A percentile compares a stretch with the other conserved stretches of the same genome.
Conservation (phyloP, 2,888 invertebrate genomes). For the Petrolisthes manimaculis region DNA sequence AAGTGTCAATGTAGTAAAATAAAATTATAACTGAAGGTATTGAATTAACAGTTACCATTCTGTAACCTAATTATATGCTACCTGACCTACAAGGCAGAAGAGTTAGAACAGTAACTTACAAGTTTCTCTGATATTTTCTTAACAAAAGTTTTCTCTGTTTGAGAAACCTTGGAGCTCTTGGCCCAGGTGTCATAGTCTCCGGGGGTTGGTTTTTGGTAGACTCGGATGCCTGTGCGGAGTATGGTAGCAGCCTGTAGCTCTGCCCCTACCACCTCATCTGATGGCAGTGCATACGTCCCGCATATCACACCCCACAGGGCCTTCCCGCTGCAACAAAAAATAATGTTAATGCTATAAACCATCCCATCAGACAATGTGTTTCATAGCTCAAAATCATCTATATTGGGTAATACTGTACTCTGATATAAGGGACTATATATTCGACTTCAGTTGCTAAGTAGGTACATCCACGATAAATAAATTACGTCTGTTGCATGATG, state of each 20-base stretch:
- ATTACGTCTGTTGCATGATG: not conserved
- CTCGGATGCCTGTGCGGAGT: slow-evolving; percentile 48
- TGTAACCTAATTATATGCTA: no score
- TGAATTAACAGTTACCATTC: no score
- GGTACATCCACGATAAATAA: not conserved
- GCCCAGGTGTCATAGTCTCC: slow-evolving; percentile 54
- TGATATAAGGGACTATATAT: no score
- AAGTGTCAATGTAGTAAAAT: no score
- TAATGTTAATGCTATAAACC: not conserved
- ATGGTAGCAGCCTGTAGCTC: slow-evolving; percentile 57
- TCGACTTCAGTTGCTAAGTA: not conserved
- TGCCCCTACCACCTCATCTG: slow-evolving; percentile 64
- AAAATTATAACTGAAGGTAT: no score
- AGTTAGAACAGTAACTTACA: slow-evolving; percentile 33
- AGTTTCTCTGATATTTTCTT: slow-evolving; percentile 52
- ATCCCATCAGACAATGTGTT: no score
- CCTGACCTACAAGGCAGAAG: no score
- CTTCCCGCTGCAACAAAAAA: slow-evolving; percentile 61
- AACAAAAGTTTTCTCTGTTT: slow-evolving; percentile 60
- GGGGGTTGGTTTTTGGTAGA: slow-evolving; percentile 38
- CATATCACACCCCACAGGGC: slow-evolving; percentile 64
- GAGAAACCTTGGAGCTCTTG: slow-evolving; percentile 28
- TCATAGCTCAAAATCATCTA: no score
- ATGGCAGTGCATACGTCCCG: slow-evolving; percentile 60
- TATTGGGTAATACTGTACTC: no score